Percentiles rank a stretch among this genome's conserved stretches.
These are phyloP conservation scores for Poeciliopsis paucimaculata DNA, from an alignment of 2,797 vertebrate genomes.

Conservation along the genomic window DNA sequence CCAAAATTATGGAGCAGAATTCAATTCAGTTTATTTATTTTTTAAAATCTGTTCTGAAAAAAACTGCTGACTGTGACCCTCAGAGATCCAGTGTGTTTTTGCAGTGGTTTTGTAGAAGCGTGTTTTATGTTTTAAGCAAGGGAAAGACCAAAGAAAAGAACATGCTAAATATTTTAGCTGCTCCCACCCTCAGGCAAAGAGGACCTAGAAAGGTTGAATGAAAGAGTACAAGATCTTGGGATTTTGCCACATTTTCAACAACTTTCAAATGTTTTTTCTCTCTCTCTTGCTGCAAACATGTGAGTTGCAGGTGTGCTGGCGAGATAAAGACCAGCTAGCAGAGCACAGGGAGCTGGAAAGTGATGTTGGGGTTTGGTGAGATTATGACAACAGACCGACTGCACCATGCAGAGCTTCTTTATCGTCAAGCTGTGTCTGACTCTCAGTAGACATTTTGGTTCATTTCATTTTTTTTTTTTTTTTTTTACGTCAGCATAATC, in stretches of 20 bases:
- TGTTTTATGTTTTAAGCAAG: no score
- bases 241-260: slow-evolving; percentile 15
- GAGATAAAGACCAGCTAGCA: slow-evolving; percentile 49
- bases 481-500: neutral
- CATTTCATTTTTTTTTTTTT: neutral
- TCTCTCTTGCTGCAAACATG: slow-evolving; percentile 13
- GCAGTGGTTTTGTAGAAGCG: neutral
- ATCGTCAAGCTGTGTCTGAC: neutral
- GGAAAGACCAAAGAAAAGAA: neutral
- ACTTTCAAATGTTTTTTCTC: neutral
- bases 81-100: neutral
- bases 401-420: slow-evolving; percentile 18
- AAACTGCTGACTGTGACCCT: neutral
- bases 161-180: neutral
- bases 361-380: slow-evolving; percentile 32
- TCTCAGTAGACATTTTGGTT: neutral
- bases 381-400: slow-evolving; percentile 18
- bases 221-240: slow-evolving; percentile 7
- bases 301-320: slow-evolving; percentile 43
- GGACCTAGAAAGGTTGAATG: neutral
- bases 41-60: neutral
- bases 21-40: neutral
- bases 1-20: neutral
- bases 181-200: neutral
- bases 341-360: neutral